Evolutionary conservation across 2,113 vertebrate genomes (phyloP), one percentile per base, ranked within the genome.

Genomic region (Anser brachyrhynchus): DNA sequence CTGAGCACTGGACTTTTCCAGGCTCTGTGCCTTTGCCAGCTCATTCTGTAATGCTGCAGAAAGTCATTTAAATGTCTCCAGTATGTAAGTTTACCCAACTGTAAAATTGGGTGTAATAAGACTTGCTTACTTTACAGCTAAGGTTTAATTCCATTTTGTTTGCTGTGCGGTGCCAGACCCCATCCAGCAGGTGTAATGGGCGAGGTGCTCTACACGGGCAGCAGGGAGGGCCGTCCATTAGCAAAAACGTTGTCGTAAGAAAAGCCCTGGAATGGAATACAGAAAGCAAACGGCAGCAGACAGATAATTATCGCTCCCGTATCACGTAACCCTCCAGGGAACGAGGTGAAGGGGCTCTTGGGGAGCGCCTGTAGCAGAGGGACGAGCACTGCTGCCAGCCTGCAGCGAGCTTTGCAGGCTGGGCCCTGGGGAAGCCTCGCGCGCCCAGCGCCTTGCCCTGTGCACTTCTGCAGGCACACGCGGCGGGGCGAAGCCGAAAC

Each of bases 61-160:
- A 93, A 95, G 93, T 65, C 33, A 54, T 72, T 88, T 78, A 75
- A 92, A 72, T 75, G 31, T 75, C 86, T 84, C 77, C 73, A 75
- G 43, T 69, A 88, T 84, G 76, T 88, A 86, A 93, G 88, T 78
- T 90, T 92, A 96, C 43, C 84, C 89, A 90, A 5, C 69, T 95
- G 86, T 94, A 96, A 97, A 96, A 95, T 86, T 92, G 26, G 43
- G 52, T 93, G 77, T 74, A 94, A 96, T 90, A 92, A 89, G 91
- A 33, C 84, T 93, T 96, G 91, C 92, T 95, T 92, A 89, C 77
- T 94, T 81, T 93, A 90, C 86, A 69, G 86, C 92, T 71, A 21
- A 78, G 57, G 57, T 94, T 96, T 92, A 90, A 87, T 90, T 84
- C 79, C 57, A 35, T 35, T 33, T 25, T 74, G 85, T 94, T 93